Conservation (phyloP, 2,797 vertebrate species). For the Phoebastria nigripes region DNA sequence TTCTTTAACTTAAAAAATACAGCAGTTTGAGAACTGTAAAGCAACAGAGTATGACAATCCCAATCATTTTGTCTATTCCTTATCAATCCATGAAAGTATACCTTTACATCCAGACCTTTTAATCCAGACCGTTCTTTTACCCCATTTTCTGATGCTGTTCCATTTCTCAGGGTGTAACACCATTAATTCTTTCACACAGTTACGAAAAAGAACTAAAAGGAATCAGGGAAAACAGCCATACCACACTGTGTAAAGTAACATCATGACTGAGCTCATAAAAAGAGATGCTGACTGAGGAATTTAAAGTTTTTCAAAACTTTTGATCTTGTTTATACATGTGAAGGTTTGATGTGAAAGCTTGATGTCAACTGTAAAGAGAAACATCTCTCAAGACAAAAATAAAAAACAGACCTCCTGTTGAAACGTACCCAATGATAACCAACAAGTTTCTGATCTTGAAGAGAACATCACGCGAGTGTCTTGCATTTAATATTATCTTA, state of each 20-base stretch:
- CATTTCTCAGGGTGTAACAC: background rate
- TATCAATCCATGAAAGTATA: background rate
- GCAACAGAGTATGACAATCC: background rate
- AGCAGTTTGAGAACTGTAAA: background rate
- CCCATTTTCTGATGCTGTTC: background rate
- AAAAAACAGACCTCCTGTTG: slow-evolving; percentile 3
- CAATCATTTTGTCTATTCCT: background rate
- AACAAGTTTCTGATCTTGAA: slow-evolving; percentile 49
- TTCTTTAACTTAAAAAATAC: background rate
- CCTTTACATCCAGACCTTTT: background rate
- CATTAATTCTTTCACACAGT: background rate
- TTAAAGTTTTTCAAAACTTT: slow-evolving; percentile 56
- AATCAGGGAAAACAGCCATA: background rate
- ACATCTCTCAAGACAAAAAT: background rate
- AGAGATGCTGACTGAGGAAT: slow-evolving; percentile 46
- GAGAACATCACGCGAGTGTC: background rate
- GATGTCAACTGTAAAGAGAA: slow-evolving; percentile 31
- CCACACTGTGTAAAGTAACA: background rate
- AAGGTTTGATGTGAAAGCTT: slow-evolving; percentile 38
- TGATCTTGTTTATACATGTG: slow-evolving; percentile 47
- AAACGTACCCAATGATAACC: slow-evolving; percentile 2
- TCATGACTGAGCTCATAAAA: slow-evolving; percentile 33
- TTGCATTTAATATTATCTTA: slow-evolving; percentile 29
- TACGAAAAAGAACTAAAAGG: background rate
- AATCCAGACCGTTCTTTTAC: background rate